Evolutionary conservation across 2,113 vertebrate genomes (phyloP).

Genomic region (Martes martes): DNA sequence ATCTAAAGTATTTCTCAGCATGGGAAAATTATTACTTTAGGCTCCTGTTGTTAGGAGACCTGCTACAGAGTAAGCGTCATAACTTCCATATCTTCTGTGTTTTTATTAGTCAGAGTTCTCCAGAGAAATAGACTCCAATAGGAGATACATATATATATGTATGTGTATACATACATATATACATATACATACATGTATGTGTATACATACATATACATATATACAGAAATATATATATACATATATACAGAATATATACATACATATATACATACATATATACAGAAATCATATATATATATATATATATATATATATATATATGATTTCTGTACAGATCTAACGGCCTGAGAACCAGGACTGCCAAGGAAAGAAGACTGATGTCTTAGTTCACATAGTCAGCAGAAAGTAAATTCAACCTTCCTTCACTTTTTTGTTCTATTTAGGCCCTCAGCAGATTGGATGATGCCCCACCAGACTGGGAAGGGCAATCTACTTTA

Average conservation of each 20-base stretch:
- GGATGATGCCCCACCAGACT: not conserved
- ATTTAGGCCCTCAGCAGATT: not conserved
- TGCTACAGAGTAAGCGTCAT: not conserved
- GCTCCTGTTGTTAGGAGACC: not conserved
- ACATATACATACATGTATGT: too few species aligned
- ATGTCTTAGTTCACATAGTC: not conserved
- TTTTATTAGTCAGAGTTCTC: not conserved
- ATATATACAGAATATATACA: too few species aligned
- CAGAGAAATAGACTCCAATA: not conserved
- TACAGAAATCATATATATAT: too few species aligned
- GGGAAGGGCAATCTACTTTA: not conserved
- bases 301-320: too few species aligned
- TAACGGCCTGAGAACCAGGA: not conserved
- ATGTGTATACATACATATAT: too few species aligned
- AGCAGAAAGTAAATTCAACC: not conserved
- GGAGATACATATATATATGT: not conserved
- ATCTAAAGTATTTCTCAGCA: not conserved
- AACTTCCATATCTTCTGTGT: not conserved
- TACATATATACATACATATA: too few species aligned
- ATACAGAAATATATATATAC: too few species aligned
- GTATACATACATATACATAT: too few species aligned
- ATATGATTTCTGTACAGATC: too few species aligned
- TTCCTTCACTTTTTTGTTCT: not conserved
- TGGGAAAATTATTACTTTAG: not conserved
- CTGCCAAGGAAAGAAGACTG: not conserved